phyloP scores from a whole-genome alignment of 2,113 vertebrate genomes.

The Trogon melanurus region DNA sequence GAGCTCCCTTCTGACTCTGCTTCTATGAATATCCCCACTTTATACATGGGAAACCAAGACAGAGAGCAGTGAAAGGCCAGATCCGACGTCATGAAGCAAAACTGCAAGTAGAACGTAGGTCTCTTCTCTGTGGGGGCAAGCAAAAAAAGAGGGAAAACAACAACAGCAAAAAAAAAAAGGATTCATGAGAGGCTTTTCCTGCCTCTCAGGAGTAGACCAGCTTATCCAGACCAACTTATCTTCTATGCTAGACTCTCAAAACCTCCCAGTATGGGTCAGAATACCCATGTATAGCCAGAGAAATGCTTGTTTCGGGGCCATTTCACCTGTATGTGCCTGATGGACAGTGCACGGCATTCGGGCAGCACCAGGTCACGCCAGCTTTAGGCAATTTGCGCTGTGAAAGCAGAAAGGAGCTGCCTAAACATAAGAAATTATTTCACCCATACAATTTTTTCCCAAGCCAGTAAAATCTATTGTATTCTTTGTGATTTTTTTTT shows the following conservation, averaged over 20 bases:
- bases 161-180: background rate
- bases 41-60: background rate
- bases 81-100: background rate
- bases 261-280: background rate
- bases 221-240: background rate
- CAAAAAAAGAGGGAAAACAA: background rate
- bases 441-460: background rate
- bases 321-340: background rate
- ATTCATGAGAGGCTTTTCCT: background rate
- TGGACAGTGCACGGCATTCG: too few species aligned
- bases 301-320: background rate
- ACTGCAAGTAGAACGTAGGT: background rate
- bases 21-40: background rate
- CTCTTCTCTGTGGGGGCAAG: background rate
- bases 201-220: background rate
- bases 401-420: background rate
- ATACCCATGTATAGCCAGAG: rapidly evolving
- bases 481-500: background rate
- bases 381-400: background rate
- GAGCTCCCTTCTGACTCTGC: conserved; percentile 23
- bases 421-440: background rate
- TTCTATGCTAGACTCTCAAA: background rate
- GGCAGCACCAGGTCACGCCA: background rate
- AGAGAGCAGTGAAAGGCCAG: conserved; percentile 11
- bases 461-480: background rate